Percentiles rank a stretch among this genome's conserved stretches.
Evolutionary conservation across 1,140 invertebrate genomes (phyloP).

Genomic region (Cydia splendana): DNA sequence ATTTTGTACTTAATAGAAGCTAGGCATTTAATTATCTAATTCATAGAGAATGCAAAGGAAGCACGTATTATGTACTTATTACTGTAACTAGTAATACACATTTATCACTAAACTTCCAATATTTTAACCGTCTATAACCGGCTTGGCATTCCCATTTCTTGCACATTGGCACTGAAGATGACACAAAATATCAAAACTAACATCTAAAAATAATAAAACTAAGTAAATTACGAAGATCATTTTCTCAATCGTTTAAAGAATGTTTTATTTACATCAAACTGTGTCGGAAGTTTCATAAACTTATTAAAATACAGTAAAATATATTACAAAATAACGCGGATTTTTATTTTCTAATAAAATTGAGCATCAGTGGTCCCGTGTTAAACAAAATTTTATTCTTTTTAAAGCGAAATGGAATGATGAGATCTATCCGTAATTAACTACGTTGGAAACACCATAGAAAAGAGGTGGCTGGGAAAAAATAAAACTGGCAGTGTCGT

Average conservation of each 20-base stretch:
- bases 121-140: background rate
- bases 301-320: slow-evolving; percentile 45
- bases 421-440: slow-evolving; percentile 61
- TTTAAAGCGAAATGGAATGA: slow-evolving; percentile 72
- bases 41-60: slow-evolving; percentile 68
- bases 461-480: background rate
- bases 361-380: slow-evolving; percentile 68
- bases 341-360: slow-evolving; percentile 50
- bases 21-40: slow-evolving; percentile 46
- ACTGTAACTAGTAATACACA: slow-evolving; percentile 58
- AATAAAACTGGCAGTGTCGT: background rate
- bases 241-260: slow-evolving; percentile 60
- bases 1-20: slow-evolving; percentile 48
- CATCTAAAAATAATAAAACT: slow-evolving; percentile 42
- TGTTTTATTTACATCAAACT: slow-evolving; percentile 34
- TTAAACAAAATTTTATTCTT: slow-evolving; percentile 39
- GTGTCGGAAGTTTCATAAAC: slow-evolving; percentile 57
- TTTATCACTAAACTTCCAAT: slow-evolving; percentile 40
- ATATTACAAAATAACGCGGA: slow-evolving; percentile 46
- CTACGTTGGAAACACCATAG: slow-evolving; percentile 22
- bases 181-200: slow-evolving; percentile 58
- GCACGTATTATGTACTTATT: slow-evolving; percentile 67
- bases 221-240: slow-evolving; percentile 66
- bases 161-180: slow-evolving; percentile 74
- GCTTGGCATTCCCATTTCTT: slow-evolving; percentile 45